Percentiles rank a stretch among this genome's conserved stretches.
phyloP scores from a whole-genome alignment of 2,113 vertebrate genomes.

The Grammomys dolichurus region DNA sequence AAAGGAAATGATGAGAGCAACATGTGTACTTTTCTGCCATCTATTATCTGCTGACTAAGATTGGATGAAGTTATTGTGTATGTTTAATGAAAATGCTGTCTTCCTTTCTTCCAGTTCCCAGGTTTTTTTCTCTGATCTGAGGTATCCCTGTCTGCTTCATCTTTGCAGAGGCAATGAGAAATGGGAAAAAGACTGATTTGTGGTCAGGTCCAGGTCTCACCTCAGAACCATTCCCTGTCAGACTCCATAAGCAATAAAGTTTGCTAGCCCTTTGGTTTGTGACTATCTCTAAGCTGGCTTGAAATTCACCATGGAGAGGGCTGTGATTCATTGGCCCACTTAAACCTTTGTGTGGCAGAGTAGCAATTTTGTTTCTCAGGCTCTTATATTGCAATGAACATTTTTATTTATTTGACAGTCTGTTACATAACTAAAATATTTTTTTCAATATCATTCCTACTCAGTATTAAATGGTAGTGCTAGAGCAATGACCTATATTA shows the following conservation, averaged over 20 bases:
- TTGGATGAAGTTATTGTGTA: not conserved
- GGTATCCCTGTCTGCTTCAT: not conserved
- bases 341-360: conserved; percentile 68
- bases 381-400: conserved; percentile 66
- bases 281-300: conserved; percentile 49
- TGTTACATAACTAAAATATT: conserved; percentile 73
- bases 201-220: not conserved
- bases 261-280: conserved; percentile 33
- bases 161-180: not conserved
- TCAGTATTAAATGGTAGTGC: conserved; percentile 70
- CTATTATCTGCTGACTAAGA: not conserved
- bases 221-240: not conserved
- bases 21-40: not conserved
- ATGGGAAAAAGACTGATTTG: not conserved
- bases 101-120: not conserved
- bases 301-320: conserved; percentile 45
- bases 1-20: not conserved
- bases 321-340: conserved; percentile 71
- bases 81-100: not conserved
- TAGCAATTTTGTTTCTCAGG: conserved; percentile 65
- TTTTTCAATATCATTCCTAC: conserved; percentile 59
- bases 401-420: conserved; percentile 74
- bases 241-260: not conserved
- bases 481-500: conserved; percentile 46
- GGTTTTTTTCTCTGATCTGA: not conserved